phyloP scores from a whole-genome alignment of 2,113 vertebrate genomes.

The Indicator maculatus region DNA sequence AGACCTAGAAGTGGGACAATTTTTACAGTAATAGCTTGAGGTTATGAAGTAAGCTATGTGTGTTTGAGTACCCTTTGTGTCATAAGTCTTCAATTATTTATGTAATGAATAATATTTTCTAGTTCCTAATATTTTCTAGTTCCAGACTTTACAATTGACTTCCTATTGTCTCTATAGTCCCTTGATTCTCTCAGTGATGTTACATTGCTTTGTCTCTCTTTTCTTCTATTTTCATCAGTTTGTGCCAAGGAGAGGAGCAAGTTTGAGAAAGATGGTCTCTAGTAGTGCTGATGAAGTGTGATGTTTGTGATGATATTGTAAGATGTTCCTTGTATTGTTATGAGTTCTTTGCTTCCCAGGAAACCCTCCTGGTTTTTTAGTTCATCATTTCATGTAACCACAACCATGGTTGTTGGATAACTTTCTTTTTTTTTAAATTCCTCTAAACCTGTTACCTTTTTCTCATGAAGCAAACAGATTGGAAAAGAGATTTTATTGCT shows the following conservation, averaged over 20 bases:
- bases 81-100: not conserved
- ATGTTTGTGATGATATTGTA: not conserved
- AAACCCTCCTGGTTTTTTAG: not conserved
- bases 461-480: not conserved
- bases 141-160: not conserved
- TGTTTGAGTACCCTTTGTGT: not conserved
- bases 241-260: not conserved
- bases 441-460: not conserved
- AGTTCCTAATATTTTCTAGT: not conserved
- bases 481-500: not conserved
- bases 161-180: not conserved
- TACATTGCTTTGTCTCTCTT: not conserved
- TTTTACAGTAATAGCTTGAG: not conserved
- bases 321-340: not conserved
- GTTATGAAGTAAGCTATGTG: not conserved
- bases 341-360: not conserved
- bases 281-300: not conserved
- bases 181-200: not conserved
- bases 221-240: not conserved
- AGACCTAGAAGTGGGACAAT: not conserved
- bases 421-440: not conserved
- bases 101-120: not conserved
- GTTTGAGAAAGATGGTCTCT: not conserved
- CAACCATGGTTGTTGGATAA: not conserved
- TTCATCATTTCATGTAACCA: not conserved